phyloP scores from a whole-genome alignment of 2,888 invertebrate genomes.

The Galerucella pusilla region DNA sequence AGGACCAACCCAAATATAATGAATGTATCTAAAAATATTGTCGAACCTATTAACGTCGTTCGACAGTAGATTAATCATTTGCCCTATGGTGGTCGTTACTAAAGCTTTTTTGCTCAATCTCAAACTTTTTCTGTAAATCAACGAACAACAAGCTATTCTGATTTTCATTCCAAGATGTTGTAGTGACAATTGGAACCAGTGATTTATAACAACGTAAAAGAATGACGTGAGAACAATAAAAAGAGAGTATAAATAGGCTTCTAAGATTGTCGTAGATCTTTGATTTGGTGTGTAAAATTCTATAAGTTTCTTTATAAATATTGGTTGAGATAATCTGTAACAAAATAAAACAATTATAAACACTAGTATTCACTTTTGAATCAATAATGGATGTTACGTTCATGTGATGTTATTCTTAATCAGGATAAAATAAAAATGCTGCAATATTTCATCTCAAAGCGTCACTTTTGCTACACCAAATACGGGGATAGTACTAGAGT shows the following conservation, averaged over 20 bases:
- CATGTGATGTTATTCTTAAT: too few species aligned
- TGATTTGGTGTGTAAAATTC: slow-evolving; percentile 51
- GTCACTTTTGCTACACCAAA: too few species aligned
- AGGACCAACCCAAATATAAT: slow-evolving; percentile 85
- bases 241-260: slow-evolving; percentile 53
- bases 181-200: slow-evolving; percentile 91
- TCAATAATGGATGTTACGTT: too few species aligned
- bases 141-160: slow-evolving; percentile 74
- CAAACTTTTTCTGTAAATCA: slow-evolving; percentile 74
- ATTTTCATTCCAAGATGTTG: slow-evolving; percentile 84
- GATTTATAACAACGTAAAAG: slow-evolving; percentile 72
- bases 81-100: slow-evolving; percentile 83
- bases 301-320: slow-evolving; percentile 54
- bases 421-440: too few species aligned
- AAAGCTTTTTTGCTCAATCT: slow-evolving; percentile 83
- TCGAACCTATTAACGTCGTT: slow-evolving; percentile 92
- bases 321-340: slow-evolving; percentile 55
- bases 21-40: slow-evolving; percentile 79
- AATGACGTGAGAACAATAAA: slow-evolving; percentile 61
- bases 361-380: too few species aligned
- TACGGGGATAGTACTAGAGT: too few species aligned
- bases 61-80: slow-evolving; percentile 70
- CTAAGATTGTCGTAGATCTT: slow-evolving; percentile 42
- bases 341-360: neutral
- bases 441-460: too few species aligned